Evolutionary conservation across 2,113 vertebrate species (phyloP).

Genomic region (Sylvia atricapilla): DNA sequence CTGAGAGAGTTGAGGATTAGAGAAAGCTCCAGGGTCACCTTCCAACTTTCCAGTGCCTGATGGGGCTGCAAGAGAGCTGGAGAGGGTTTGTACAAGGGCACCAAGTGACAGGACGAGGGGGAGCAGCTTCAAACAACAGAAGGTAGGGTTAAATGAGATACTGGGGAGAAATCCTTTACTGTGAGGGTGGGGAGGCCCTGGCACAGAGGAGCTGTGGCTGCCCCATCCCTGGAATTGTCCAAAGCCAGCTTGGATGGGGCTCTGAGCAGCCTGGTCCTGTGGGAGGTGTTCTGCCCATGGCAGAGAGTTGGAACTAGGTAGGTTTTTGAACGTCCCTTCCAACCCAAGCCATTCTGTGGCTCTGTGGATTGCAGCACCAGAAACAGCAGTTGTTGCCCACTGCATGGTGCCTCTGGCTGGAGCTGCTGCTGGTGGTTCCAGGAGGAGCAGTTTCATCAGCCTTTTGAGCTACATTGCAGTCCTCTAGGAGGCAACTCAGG

Average conservation of each 20-base stretch:
- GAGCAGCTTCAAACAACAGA: neutral
- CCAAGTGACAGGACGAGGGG: neutral
- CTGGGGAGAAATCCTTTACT: neutral
- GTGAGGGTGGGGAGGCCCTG: neutral
- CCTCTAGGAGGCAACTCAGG: rapidly evolving
- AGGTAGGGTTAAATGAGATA: neutral
- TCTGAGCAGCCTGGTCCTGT: neutral
- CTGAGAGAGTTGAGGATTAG: neutral
- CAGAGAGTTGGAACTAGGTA: neutral
- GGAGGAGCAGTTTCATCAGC: neutral
- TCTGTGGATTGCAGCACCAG: neutral
- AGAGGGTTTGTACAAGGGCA: neutral
- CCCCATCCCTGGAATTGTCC: neutral
- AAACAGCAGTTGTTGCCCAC: neutral
- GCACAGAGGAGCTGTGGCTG: neutral
- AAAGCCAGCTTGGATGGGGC: neutral
- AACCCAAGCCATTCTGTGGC: neutral
- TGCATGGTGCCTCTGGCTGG: neutral
- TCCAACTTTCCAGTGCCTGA: neutral
- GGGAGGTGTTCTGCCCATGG: neutral
- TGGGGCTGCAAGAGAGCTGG: neutral
- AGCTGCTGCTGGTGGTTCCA: neutral
- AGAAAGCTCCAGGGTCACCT: neutral
- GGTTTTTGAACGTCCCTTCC: neutral
- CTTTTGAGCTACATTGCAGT: rapidly evolving